Evolutionary conservation across 2,888 invertebrate genomes (phyloP), one percentile per base, ranked within the genome.

Genomic region (Ypsolopha scabrella): DNA sequence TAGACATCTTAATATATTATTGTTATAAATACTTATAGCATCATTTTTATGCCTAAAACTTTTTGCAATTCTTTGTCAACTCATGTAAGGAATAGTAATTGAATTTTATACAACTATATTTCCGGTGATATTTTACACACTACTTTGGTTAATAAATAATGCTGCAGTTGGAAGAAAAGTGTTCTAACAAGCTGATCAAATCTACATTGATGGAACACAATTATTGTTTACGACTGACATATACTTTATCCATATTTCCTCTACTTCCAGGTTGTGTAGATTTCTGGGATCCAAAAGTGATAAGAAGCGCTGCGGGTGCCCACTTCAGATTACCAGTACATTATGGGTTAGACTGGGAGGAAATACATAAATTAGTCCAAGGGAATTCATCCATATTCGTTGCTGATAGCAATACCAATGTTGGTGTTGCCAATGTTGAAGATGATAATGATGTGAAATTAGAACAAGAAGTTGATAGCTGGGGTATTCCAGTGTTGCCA

Each of bases 201-300:
- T n/a, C n/a, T n/a, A n/a, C n/a, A n/a, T n/a, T n/a, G n/a, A n/a
- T n/a, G n/a, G n/a, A n/a, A n/a, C n/a, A n/a, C n/a, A n/a, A n/a
- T n/a, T n/a, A n/a, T n/a, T n/a, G n/a, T n/a, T n/a, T n/a, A n/a
- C n/a, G n/a, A n/a, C n/a, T n/a, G n/a, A 14, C 51, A 46, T 56
- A 48, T 45, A 33, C 39, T 53, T 51, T 56, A 52, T 39, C 48
- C 52, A 54, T 47, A 34, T 48, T 41, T 52, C 34, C 33, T 57
- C 52, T 62, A 51, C 52, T 76, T 83, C 44, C 64, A 93, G 95
- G 95, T 50, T 97, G 96, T 77, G 94, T 93, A 1, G 94, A 97
- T 80, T 82, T 94, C 0, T 98, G 97, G 97, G 94, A 96, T 55
- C 82, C 91, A 0, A 98, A 97, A 87, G 95, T 96, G 0, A 74